These are phyloP conservation scores for Plutella xylostella DNA, from an alignment of 2,888 invertebrate species.

Conservation along the genomic window DNA sequence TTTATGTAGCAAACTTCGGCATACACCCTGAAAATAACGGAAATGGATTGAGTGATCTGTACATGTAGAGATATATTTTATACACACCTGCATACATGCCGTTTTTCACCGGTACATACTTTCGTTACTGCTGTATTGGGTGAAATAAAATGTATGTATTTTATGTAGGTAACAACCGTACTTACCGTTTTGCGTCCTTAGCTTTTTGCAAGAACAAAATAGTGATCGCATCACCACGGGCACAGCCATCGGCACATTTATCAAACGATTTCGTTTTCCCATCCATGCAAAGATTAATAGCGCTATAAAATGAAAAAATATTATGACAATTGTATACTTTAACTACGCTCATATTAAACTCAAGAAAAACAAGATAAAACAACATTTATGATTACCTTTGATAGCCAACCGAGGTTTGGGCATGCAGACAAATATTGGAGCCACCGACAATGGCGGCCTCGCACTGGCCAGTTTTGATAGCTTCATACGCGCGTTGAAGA, in stretches of 20 bases:
- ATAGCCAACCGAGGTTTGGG: slow-evolving; percentile 44
- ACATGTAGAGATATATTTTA: too few relatives aligned
- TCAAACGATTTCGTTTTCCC: slow-evolving; percentile 92
- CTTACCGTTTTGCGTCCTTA: slow-evolving; percentile 70
- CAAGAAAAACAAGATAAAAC: too few relatives aligned
- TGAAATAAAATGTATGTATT: too few relatives aligned
- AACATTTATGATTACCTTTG: slow-evolving; percentile 34
- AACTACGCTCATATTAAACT: too few relatives aligned
- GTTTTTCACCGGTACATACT: too few relatives aligned
- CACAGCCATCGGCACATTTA: slow-evolving; percentile 79
- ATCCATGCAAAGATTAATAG: slow-evolving; percentile 72
- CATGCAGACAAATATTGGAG: slow-evolving; percentile 67
- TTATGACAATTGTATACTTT: too few relatives aligned
- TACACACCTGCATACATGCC: too few relatives aligned
- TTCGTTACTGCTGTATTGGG: too few relatives aligned
- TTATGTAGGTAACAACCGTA: too few relatives aligned
- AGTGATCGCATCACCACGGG: slow-evolving; percentile 78
- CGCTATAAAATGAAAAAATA: too few relatives aligned
- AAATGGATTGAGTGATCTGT: too few relatives aligned
- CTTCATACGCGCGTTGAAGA: slow-evolving; percentile 37
- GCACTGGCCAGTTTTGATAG: slow-evolving; percentile 37
- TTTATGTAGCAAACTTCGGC: slow-evolving; percentile 77
- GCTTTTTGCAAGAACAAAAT: slow-evolving; percentile 77
- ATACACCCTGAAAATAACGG: slow-evolving; percentile 71
- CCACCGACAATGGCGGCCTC: slow-evolving; percentile 73